These are phyloP conservation scores for Salpingus planirostris DNA, from an alignment of 2,888 invertebrate genomes.

Conservation along the genomic window DNA sequence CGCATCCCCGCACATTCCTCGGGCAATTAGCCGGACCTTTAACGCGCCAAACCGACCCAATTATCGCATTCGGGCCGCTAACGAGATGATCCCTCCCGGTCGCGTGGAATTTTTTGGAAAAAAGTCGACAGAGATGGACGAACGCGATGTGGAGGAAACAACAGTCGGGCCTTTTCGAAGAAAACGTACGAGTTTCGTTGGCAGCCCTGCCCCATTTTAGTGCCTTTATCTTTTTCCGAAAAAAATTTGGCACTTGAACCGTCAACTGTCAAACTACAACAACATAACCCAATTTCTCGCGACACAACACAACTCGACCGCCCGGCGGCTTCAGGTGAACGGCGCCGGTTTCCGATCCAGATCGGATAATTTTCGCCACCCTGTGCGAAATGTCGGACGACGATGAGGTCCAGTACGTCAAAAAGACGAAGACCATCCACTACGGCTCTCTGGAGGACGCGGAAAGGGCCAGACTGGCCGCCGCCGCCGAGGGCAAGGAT, in stretches of 20 bases:
- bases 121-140: slow-evolving; percentile 26
- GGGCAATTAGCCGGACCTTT: no score
- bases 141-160: slow-evolving; percentile 22
- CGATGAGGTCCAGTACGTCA: slow-evolving; percentile 63
- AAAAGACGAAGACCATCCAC: slow-evolving; percentile 69
- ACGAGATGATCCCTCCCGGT: slow-evolving; percentile 19
- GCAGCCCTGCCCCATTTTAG: slow-evolving; percentile 1
- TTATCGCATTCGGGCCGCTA: no score
- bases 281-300: neutral
- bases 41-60: no score
- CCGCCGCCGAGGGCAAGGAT: slow-evolving; percentile 49
- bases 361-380: slow-evolving; percentile 1
- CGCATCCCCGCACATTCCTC: no score
- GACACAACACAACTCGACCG: neutral
- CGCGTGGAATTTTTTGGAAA: slow-evolving; percentile 27
- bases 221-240: slow-evolving; percentile 8
- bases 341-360: slow-evolving; percentile 1
- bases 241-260: neutral
- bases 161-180: slow-evolving; percentile 11
- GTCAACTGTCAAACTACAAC: slow-evolving; percentile 3
- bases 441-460: slow-evolving; percentile 86
- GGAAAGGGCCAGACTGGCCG: slow-evolving; percentile 62
- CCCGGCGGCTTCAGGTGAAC: neutral
- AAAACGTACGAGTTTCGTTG: no score
- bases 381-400: slow-evolving; percentile 67